Evolutionary conservation across 2,888 invertebrate genomes (phyloP).

Genomic region (Blera fallax): DNA sequence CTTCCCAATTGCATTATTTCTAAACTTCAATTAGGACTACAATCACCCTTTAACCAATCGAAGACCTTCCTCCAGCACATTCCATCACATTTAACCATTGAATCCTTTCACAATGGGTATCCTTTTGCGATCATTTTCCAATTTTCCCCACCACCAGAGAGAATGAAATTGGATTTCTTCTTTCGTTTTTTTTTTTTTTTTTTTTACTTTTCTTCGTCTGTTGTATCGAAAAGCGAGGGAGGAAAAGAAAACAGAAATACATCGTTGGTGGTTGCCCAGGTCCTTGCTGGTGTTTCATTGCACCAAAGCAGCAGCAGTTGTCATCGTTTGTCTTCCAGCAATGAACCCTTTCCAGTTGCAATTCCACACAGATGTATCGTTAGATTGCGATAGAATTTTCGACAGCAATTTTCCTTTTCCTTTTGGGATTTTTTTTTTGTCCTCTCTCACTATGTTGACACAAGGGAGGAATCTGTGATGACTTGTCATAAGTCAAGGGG

Average conservation of each 20-base stretch:
- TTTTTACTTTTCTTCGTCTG: neutral
- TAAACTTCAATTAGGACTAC: constrained; percentile 70
- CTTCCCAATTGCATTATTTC: constrained; percentile 59
- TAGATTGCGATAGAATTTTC: constrained; percentile 65
- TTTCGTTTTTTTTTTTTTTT: neutral
- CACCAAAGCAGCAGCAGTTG: constrained; percentile 64
- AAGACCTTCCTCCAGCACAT: constrained; percentile 26
- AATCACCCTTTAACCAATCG: constrained; percentile 67
- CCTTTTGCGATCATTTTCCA: constrained; percentile 72
- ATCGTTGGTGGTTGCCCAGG: neutral
- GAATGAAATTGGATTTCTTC: constrained; percentile 70
- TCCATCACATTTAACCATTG: constrained; percentile 68
- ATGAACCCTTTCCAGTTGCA: constrained; percentile 50
- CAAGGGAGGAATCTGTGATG: constrained; percentile 49
- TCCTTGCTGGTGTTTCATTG: too few relatives aligned
- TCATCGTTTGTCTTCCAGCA: constrained; percentile 69
- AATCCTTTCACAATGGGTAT: constrained; percentile 67
- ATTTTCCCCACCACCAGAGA: constrained; percentile 71
- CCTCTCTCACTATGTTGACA: constrained; percentile 9
- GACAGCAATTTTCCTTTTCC: constrained; percentile 53
- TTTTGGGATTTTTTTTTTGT: neutral
- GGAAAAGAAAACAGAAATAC: too few relatives aligned
- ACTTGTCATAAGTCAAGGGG: constrained; percentile 60
- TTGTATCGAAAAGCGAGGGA: constrained; percentile 38
- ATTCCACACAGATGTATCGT: constrained; percentile 66